Evolutionary conservation across 2,797 vertebrate species (phyloP).

Genomic region (Cichlasoma orientale): DNA sequence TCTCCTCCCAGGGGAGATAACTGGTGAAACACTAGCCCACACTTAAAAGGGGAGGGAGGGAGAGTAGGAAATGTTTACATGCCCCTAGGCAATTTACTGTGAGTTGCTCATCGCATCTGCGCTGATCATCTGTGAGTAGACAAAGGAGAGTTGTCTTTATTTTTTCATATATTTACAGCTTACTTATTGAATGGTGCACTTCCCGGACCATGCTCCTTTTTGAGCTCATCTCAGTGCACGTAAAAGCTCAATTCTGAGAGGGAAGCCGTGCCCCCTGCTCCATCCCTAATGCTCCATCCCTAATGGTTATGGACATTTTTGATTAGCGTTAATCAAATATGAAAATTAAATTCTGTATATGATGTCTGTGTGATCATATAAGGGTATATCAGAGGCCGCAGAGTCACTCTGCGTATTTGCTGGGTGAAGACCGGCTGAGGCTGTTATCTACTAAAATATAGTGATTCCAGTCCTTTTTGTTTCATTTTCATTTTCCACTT

Average conservation of each 20-base stretch:
- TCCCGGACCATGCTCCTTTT: background rate
- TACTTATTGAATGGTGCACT: background rate
- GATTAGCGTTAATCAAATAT: background rate
- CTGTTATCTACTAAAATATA: slow-evolving; percentile 6
- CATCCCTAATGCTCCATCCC: background rate
- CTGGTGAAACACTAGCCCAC: slow-evolving; percentile 51
- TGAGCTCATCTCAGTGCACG: background rate
- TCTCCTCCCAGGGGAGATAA: slow-evolving; percentile 41
- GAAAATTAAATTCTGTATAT: background rate
- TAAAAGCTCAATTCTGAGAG: background rate
- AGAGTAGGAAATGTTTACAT: slow-evolving; percentile 38
- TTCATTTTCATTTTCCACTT: background rate
- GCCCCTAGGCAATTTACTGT: slow-evolving; percentile 27
- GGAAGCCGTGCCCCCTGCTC: background rate
- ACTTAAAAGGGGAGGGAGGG: slow-evolving; percentile 7
- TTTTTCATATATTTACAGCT: background rate
- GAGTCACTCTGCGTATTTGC: background rate
- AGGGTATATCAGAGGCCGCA: background rate
- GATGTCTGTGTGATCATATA: background rate
- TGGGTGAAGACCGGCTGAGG: background rate
- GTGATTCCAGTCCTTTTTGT: background rate
- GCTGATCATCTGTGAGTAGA: background rate
- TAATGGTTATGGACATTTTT: background rate
- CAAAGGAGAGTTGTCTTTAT: background rate
- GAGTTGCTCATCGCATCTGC: slow-evolving; percentile 5